Evolutionary conservation across 2,797 vertebrate genomes (phyloP), one percentile per base, ranked within the genome.

Genomic region (Enteromius viviparus): DNA sequence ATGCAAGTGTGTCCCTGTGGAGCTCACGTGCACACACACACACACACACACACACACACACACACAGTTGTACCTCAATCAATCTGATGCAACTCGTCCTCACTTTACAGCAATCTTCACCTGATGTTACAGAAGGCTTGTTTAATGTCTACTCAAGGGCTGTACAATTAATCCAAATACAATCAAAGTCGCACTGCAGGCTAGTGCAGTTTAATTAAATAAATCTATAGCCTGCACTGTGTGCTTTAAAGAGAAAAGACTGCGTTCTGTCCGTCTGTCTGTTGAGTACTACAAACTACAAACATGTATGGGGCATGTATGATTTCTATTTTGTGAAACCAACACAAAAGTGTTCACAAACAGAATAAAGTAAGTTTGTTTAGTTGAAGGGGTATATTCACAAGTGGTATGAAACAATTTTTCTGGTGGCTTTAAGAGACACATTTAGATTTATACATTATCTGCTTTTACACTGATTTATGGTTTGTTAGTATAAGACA

Each of bases 21-120:
- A 84, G 51, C 70, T 2, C 47, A 49, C 40, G 49, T 60, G 77
- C 5, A 81, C 49, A 34, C 71, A 75, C 51, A 72, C 21, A 69
- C 70, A 77, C 62, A 34, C 71, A 75, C 51, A 72, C 21, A 69
- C 70, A 77, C 62, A 34, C 51, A 72, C 21, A 69, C 70, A 77
- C 62, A 17, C 80, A 21, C 75, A 34, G 66, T 64, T 84, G n/a
- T 66, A 75, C 70, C 76, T 79, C 58, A 82, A 68, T 80, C 23
- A 77, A 40, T 69, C 84, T 89, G 88, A 88, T 0, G 88, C 88
- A 88, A 85, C 81, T 66, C 83, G 68, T 78, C 72, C 84, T 74
- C 72, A 88, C 74, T 89, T 89, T 86, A 84, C 83, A 83, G 88
- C 85, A 90, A 90, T 88, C 82, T 86, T 82, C 81, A 60, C 42